phyloP scores from a whole-genome alignment of 2,113 vertebrate species.

The Halichoeres trimaculatus region DNA sequence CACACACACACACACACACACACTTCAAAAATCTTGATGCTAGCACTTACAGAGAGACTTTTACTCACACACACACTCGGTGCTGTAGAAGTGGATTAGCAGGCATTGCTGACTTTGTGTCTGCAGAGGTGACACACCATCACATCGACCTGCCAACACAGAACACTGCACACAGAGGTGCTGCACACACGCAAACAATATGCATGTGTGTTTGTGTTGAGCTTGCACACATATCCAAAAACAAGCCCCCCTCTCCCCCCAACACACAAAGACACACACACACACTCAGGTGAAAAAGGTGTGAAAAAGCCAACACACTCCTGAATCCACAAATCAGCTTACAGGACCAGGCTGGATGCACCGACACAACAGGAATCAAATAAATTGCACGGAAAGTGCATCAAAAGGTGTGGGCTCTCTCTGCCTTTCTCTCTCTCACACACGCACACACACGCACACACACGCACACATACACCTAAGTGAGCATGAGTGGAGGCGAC shows the following conservation, averaged over 20 bases:
- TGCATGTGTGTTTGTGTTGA: neutral
- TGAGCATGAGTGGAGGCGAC: slow-evolving; percentile 76
- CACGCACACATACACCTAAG: slow-evolving; percentile 50
- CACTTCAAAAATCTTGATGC: slow-evolving; percentile 25
- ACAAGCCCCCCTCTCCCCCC: slow-evolving; percentile 8
- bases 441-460: too few species aligned
- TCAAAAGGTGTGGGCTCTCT: slow-evolving; percentile 48
- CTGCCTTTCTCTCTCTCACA: slow-evolving; percentile 13
- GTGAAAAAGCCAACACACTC: slow-evolving; percentile 45
- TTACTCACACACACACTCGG: slow-evolving; percentile 21
- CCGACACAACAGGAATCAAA: slow-evolving; percentile 46
- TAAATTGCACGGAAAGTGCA: slow-evolving; percentile 60
- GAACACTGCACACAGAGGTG: slow-evolving; percentile 6
- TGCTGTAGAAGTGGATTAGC: slow-evolving; percentile 69
- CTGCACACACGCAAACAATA: slow-evolving; percentile 2
- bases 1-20: slow-evolving; percentile 16
- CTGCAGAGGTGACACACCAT: slow-evolving; percentile 66
- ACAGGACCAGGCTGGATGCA: slow-evolving; percentile 23
- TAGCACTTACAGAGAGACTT: slow-evolving; percentile 24
- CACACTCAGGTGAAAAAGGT: slow-evolving; percentile 24
- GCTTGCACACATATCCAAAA: slow-evolving; percentile 16
- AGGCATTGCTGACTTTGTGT: slow-evolving; percentile 48
- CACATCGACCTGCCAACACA: slow-evolving; percentile 59
- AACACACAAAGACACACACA: slow-evolving; percentile 1
- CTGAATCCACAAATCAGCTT: slow-evolving; percentile 31